Conservation (phyloP, 1,140 invertebrate species). For the Drosophila serrata region DNA sequence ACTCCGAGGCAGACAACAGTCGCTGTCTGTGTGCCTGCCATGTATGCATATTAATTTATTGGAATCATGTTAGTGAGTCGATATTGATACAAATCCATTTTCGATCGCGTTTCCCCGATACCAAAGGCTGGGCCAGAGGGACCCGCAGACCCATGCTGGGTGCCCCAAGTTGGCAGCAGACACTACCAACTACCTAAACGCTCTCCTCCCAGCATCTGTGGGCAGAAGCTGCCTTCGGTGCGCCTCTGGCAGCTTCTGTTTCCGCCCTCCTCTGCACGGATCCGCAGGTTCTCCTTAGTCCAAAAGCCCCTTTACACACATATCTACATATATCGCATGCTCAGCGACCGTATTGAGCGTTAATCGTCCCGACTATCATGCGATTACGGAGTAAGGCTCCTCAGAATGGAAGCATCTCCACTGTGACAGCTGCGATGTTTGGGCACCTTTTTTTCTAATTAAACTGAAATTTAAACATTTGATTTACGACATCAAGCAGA, state of each 20-base stretch:
- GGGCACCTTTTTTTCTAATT: constrained; percentile 66
- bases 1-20: constrained; percentile 49
- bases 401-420: constrained; percentile 33
- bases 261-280: neutral
- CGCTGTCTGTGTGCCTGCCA: constrained; percentile 61
- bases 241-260: constrained; percentile 49
- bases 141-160: constrained; percentile 44
- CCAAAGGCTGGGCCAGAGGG: constrained; percentile 7
- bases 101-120: constrained; percentile 74
- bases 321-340: constrained; percentile 61
- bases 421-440: constrained; percentile 68
- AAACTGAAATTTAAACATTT: constrained; percentile 58
- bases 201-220: constrained; percentile 47
- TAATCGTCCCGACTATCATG: constrained; percentile 70
- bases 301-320: constrained; percentile 7
- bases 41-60: constrained; percentile 85
- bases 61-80: constrained; percentile 85
- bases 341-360: constrained; percentile 68
- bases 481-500: constrained; percentile 58
- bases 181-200: constrained; percentile 55
- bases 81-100: constrained; percentile 85
- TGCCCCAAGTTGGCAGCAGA: constrained; percentile 38
- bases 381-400: constrained; percentile 46
- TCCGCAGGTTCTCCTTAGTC: neutral
- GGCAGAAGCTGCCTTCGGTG: constrained; percentile 33